phyloP scores from a whole-genome alignment of 2,113 vertebrate species.

The Ailuropoda melanoleuca region DNA sequence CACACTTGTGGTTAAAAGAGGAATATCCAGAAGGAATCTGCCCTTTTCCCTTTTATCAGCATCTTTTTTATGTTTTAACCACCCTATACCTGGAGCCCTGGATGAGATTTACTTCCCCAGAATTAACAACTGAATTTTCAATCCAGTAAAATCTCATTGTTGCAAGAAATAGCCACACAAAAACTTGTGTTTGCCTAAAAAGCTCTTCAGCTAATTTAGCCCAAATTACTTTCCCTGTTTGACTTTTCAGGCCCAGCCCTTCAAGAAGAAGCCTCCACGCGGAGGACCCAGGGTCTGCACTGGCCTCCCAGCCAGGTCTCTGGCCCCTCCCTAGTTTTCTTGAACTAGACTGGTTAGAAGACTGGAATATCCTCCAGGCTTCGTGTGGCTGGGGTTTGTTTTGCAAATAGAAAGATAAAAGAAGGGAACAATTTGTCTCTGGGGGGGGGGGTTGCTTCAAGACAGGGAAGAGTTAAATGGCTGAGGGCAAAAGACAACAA shows the following conservation, averaged over 20 bases:
- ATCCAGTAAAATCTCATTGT: background rate
- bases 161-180: background rate
- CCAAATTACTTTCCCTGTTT: background rate
- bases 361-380: background rate
- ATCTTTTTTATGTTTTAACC: background rate
- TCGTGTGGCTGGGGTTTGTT: slow-evolving; percentile 31
- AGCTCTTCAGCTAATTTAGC: background rate
- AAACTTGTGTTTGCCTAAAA: background rate
- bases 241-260: background rate
- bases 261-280: background rate
- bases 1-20: background rate
- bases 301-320: background rate
- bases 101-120: background rate
- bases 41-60: background rate
- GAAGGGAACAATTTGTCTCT: slow-evolving; percentile 14
- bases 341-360: slow-evolving; percentile 55
- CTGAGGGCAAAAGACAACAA: slow-evolving; percentile 51
- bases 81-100: background rate
- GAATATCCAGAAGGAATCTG: background rate
- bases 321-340: background rate
- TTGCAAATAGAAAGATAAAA: slow-evolving; percentile 70
- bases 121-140: background rate
- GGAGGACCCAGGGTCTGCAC: no score
- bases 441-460: background rate
- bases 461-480: slow-evolving; percentile 81